Base-by-base conservation (phyloP, 2,113 vertebrate species). In the Psophia crepitans region DNA sequence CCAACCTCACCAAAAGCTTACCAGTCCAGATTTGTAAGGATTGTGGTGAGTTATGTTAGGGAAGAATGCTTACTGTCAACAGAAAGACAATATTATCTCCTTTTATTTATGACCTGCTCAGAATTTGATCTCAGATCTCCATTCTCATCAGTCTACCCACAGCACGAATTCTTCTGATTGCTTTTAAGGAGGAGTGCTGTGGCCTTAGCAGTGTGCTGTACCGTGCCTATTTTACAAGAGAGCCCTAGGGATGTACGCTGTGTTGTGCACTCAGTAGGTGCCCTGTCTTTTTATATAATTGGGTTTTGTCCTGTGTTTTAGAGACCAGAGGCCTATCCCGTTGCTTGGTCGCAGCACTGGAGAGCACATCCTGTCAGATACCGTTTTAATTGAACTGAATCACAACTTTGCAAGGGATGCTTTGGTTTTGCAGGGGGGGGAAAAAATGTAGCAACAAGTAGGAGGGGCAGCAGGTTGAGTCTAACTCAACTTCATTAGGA, bases 191-290 rank as follows among this genome's bases (percentile, higher is more conserved):
- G 27, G 28, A 69, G 12, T 26, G 16, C 22, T 3, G 1, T 17
- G 11, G 32, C 37, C 33, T 48, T 46, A 48, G 58, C 15, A 78
- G 26, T 5, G 64, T 74, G 68, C 30, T 84, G 20, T 9, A 1
- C 37, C 27, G 21, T n/a, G 23, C 37, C 23, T 84, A 2, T 61
- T 89, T 35, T 53, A n/a, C 17, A 11, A 7, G 37, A 23, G 7
- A 24, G 22, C 37, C 28, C 37, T 23, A 5, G 28, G 41, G 57
- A 17, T 1, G 1, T 5, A 5, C 0, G 0, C 14, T 22, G 39
- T 17, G 7, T 43, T 73, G 48, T 80, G 64, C 41, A 18, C 43
- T 89, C 48, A 2, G 21, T 27, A 8, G 68, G 19, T 33, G 37
- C 41, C 6, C n/a, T 28, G 20, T 27, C 26, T 71, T 70, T 56